Base-by-base conservation (phyloP, 1,140 invertebrate species). In the Lepidostoma basale region DNA sequence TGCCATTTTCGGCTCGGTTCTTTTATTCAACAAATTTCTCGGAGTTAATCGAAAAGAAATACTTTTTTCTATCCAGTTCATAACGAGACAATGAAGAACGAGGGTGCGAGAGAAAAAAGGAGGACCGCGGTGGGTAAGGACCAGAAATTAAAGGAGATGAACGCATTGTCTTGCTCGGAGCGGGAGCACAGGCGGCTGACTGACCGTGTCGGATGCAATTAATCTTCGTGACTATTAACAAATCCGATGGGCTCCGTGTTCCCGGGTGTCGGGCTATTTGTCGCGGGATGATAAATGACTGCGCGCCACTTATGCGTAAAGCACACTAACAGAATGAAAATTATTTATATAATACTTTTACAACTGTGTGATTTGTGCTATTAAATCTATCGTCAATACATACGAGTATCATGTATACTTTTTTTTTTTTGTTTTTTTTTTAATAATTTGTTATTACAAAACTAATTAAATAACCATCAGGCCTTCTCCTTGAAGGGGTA, bases 181-280 rank as follows among this genome's bases (percentile, higher is more conserved):
- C 20, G 10, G 40, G 12, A 62, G 20, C 47, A 54, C 28, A 22
- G 22, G 18, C 33, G 58, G 14, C 67, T 40, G 10, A 18, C 42
- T 59, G 39, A 28, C 9, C 25, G 40, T 28, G 36, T 45, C 60
- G 20, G 62, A 23, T 20, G 52, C 47, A 69, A 69, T 69, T 69
- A 69, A 69, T 69, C 59, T 49, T 39, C 28, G 60, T 63, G 67
- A 69, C 67, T 69, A 47, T 68, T 69, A 69, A 69, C 67, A 49
- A 63, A 52, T 63, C 16, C 22, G 52, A 69, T 62, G 59, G 22
- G 12, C n/a, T 25, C 42, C 18, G 20, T 14, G 49, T 28, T 54
- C 26, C 14, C 25, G 56, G 49, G 26, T 58, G 39, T 58, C 64
- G 30, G 49, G 16, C 52, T 42, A 66, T 47, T 67, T 67, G 54